Percentiles rank a stretch among this genome's conserved stretches.
phyloP scores from a whole-genome alignment of 2,113 vertebrate species.

The Cyanoramphus novaezelandiae region DNA sequence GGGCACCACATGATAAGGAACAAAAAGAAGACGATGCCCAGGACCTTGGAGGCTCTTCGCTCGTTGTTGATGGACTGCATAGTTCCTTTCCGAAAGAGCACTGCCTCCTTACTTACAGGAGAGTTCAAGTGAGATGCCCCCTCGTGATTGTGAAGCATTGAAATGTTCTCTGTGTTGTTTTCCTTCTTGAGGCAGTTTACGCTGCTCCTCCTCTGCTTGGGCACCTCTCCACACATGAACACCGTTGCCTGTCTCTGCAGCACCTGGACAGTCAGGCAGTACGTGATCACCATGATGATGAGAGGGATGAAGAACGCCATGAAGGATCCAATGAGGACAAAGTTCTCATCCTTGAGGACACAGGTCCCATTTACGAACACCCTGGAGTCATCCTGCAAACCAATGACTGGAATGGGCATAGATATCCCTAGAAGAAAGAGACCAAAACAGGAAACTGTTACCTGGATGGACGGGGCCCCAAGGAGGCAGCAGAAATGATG shows the following conservation, averaged over 20 bases:
- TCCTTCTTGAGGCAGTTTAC: constrained; percentile 82
- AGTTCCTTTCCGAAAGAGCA: constrained; percentile 87
- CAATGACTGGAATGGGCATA: constrained; percentile 93
- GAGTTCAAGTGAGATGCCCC: constrained; percentile 83
- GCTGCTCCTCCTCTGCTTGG: constrained; percentile 80
- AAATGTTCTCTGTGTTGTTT: constrained; percentile 76
- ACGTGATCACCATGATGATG: constrained; percentile 97
- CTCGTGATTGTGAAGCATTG: constrained; percentile 84
- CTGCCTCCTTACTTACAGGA: constrained; percentile 76
- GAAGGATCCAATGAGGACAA: constrained; percentile 96
- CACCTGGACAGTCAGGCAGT: constrained; percentile 92
- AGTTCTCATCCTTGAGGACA: constrained; percentile 91
- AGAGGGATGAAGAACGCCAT: constrained; percentile 98
- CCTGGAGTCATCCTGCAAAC: constrained; percentile 89
- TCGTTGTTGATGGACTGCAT: constrained; percentile 99
- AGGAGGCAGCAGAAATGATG: background rate
- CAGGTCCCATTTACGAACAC: constrained; percentile 92
- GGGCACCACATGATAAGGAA: constrained; percentile 99
- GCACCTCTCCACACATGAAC: constrained; percentile 84
- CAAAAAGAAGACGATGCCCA: constrained; percentile 97
- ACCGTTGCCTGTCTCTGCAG: constrained; percentile 91
- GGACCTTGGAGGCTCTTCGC: constrained; percentile 92
- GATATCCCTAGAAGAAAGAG: constrained; percentile 83
- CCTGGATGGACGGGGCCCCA: rapidly evolving
- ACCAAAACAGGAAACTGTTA: background rate